These are phyloP conservation scores for Hydrotaea cyrtoneurina DNA, from an alignment of 2,888 invertebrate genomes.

Conservation along the genomic window DNA sequence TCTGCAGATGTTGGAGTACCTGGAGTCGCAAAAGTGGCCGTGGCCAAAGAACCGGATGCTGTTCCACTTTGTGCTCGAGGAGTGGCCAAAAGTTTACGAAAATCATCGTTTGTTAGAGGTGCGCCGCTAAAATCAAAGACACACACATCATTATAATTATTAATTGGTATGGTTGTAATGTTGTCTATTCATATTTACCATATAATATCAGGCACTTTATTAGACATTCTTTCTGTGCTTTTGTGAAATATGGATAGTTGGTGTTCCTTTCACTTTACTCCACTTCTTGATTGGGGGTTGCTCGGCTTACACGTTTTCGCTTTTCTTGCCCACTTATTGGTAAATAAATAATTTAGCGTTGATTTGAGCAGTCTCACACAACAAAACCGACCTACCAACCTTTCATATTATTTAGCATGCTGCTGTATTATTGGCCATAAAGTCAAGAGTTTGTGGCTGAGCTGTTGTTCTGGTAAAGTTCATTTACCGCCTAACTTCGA, in stretches of 20 bases:
- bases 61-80: slow-evolving; percentile 85
- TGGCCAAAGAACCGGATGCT: slow-evolving; percentile 73
- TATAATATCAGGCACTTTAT: slow-evolving; percentile 80
- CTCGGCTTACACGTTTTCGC: no score
- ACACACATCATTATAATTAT: neutral
- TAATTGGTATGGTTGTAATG: neutral
- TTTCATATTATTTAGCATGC: slow-evolving; percentile 53
- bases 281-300: no score
- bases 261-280: neutral
- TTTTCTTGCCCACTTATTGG: slow-evolving; percentile 17
- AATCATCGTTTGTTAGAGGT: slow-evolving; percentile 96
- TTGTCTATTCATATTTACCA: slow-evolving; percentile 74
- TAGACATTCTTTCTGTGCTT: slow-evolving; percentile 73
- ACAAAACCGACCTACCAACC: neutral
- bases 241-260: neutral
- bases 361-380: slow-evolving; percentile 47
- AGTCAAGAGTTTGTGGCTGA: slow-evolving; percentile 26
- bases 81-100: slow-evolving; percentile 96
- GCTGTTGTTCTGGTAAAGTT: slow-evolving; percentile 43
- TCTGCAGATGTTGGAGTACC: slow-evolving; percentile 70
- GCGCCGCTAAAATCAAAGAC: slow-evolving; percentile 72
- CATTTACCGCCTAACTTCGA: slow-evolving; percentile 49
- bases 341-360: slow-evolving; percentile 35
- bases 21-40: slow-evolving; percentile 63
- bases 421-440: slow-evolving; percentile 1